Evolutionary conservation across 2,797 vertebrate species (phyloP).

Genomic region (Cheirogaleus major): DNA sequence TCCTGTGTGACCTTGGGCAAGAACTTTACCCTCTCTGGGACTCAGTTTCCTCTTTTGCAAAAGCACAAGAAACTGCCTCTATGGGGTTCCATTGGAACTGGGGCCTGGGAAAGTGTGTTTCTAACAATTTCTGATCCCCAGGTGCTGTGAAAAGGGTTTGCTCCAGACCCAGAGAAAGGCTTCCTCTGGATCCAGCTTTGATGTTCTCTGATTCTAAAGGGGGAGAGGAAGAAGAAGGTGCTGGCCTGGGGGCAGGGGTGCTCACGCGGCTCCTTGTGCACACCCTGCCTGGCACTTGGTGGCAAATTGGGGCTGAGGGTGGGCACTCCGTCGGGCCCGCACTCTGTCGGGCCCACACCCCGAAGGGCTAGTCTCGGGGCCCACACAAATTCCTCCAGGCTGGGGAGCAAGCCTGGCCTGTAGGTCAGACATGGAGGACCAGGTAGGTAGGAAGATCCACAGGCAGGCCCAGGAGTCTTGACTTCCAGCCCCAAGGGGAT

Average conservation of each 20-base stretch:
- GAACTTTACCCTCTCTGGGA: neutral
- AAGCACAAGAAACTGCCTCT: neutral
- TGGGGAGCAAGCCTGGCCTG: neutral
- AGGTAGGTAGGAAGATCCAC: neutral
- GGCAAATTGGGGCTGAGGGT: neutral
- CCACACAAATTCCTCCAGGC: neutral
- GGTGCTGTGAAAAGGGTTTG: neutral
- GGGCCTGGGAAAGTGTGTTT: neutral
- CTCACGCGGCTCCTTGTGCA: neutral
- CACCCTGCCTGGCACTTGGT: neutral
- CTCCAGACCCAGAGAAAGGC: neutral
- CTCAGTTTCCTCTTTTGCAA: neutral
- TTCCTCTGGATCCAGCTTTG: neutral
- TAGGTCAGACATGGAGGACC: neutral
- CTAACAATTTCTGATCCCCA: neutral
- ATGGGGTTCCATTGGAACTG: neutral
- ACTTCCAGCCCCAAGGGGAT: neutral
- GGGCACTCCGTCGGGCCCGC: neutral
- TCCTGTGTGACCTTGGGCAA: neutral
- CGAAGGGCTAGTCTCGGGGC: neutral
- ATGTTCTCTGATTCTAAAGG: neutral
- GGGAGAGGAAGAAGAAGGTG: rapidly evolving
- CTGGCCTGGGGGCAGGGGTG: neutral
- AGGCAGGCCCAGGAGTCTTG: neutral
- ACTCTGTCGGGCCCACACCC: neutral